A percentile compares a stretch with the other conserved stretches of the same genome.
Evolutionary conservation across 2,888 invertebrate genomes (phyloP).

Genomic region (Caenorhabditis sp.): DNA sequence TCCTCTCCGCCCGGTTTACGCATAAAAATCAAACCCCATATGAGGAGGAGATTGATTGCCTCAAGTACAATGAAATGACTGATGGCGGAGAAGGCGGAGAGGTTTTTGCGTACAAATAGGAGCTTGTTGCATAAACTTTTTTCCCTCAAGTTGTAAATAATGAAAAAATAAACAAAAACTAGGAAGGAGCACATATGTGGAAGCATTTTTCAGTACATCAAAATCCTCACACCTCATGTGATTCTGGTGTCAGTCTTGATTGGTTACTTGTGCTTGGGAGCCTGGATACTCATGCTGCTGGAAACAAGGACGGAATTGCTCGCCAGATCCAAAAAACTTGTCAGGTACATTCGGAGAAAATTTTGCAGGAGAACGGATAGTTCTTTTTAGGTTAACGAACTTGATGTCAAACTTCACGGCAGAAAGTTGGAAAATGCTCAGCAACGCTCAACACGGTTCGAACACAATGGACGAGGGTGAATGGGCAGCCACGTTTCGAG

Average conservation of each 20-base stretch:
- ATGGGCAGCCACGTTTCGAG: constrained; percentile 79
- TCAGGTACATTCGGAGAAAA: constrained; percentile 57
- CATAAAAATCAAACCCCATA: constrained; percentile 59
- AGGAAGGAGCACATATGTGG: background rate
- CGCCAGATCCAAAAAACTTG: constrained; percentile 73
- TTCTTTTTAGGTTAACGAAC: constrained; percentile 76
- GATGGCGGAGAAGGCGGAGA: constrained; percentile 41
- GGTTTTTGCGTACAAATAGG: constrained; percentile 10
- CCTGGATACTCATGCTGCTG: constrained; percentile 82
- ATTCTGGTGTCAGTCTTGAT: constrained; percentile 82
- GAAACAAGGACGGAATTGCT: constrained; percentile 82
- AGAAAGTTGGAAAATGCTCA: constrained; percentile 80
- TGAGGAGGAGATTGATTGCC: constrained; percentile 60
- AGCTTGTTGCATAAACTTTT: constrained; percentile 1
- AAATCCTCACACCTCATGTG: constrained; percentile 83
- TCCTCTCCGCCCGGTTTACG: constrained; percentile 7
- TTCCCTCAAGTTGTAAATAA: background rate
- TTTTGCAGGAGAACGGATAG: background rate
- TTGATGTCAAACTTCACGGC: constrained; percentile 82
- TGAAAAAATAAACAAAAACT: background rate
- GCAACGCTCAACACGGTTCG: constrained; percentile 79
- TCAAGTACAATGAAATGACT: constrained; percentile 63
- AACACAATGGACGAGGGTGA: constrained; percentile 75
- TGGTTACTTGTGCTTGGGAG: constrained; percentile 82
- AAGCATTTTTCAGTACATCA: constrained; percentile 79